Evolutionary conservation across 2,888 invertebrate species (phyloP).

Genomic region (Thelaira solivaga): DNA sequence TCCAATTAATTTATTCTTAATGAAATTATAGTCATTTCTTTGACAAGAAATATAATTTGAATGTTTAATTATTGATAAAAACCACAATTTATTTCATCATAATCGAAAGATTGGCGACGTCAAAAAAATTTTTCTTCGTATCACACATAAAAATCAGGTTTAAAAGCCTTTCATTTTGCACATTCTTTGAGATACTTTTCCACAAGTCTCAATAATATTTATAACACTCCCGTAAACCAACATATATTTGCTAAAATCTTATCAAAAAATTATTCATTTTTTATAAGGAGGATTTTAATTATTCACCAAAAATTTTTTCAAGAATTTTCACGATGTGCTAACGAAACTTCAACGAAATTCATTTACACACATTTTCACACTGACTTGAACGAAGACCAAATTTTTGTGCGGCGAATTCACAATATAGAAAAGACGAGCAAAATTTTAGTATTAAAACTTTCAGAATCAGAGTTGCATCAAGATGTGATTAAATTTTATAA

Average conservation of each 20-base stretch:
- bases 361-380: slow-evolving; percentile 62
- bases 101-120: slow-evolving; percentile 48
- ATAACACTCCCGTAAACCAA: neutral
- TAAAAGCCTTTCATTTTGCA: slow-evolving; percentile 55
- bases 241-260: neutral
- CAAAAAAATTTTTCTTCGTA: slow-evolving; percentile 54
- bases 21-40: slow-evolving; percentile 6
- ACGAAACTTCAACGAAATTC: slow-evolving; percentile 62
- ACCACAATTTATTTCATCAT: slow-evolving; percentile 51
- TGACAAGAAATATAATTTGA: slow-evolving; percentile 1
- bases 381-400: slow-evolving; percentile 59
- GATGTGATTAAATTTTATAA: neutral
- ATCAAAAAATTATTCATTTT: slow-evolving; percentile 23
- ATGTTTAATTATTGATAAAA: slow-evolving; percentile 22
- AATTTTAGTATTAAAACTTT: slow-evolving; percentile 49
- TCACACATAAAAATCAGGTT: slow-evolving; percentile 60
- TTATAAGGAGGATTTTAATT: slow-evolving; percentile 45
- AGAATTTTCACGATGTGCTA: slow-evolving; percentile 63
- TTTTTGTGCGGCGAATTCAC: slow-evolving; percentile 53
- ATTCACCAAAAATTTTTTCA: slow-evolving; percentile 60
- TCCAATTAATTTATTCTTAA: slow-evolving; percentile 2
- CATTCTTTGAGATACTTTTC: slow-evolving; percentile 32
- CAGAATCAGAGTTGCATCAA: slow-evolving; percentile 25
- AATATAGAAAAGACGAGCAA: slow-evolving; percentile 30
- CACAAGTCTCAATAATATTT: slow-evolving; percentile 20